A percentile compares a stretch with the other conserved stretches of the same genome.
These are phyloP conservation scores for Callitettix versicolor DNA, from an alignment of 1,140 invertebrate genomes.

Conservation along the genomic window DNA sequence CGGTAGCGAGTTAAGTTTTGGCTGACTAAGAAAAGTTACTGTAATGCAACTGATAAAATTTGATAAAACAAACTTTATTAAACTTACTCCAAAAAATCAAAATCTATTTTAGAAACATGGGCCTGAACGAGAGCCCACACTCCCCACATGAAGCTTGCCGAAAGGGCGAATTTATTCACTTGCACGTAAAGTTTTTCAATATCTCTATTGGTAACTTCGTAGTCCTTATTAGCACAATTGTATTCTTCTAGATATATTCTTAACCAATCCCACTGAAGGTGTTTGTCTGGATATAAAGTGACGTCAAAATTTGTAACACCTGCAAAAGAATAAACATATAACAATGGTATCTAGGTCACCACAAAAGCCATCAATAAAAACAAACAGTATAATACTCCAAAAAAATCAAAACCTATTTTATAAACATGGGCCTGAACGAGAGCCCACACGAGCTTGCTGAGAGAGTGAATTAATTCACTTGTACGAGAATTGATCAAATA, in stretches of 20 bases:
- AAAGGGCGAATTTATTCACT: slow-evolving; percentile 69
- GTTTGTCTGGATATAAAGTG: slow-evolving; percentile 63
- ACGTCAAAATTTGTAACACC: slow-evolving; percentile 66
- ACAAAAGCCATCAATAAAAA: no score
- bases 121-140: slow-evolving; percentile 88
- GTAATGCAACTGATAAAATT: no score
- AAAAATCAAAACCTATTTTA: slow-evolving; percentile 89
- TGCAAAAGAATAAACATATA: slow-evolving; percentile 31
- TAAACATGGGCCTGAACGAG: slow-evolving; percentile 85
- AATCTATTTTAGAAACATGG: slow-evolving; percentile 82
- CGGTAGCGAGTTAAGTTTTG: no score
- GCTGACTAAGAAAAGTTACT: no score
- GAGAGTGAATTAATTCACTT: slow-evolving; percentile 71
- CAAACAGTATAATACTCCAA: no score
- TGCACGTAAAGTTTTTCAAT: slow-evolving; percentile 61
- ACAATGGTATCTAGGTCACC: not conserved
- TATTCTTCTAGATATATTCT: slow-evolving; percentile 59
- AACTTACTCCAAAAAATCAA: slow-evolving; percentile 78
- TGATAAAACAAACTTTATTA: no score
- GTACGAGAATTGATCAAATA: no score
- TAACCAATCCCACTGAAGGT: slow-evolving; percentile 77
- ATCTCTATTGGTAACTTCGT: slow-evolving; percentile 37
- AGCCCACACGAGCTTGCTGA: slow-evolving; percentile 83
- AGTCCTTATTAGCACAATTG: slow-evolving; percentile 30
- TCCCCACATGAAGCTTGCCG: slow-evolving; percentile 84